Base-by-base conservation (phyloP, 2,797 vertebrate genomes). In the Thripadectes ignobilis region DNA sequence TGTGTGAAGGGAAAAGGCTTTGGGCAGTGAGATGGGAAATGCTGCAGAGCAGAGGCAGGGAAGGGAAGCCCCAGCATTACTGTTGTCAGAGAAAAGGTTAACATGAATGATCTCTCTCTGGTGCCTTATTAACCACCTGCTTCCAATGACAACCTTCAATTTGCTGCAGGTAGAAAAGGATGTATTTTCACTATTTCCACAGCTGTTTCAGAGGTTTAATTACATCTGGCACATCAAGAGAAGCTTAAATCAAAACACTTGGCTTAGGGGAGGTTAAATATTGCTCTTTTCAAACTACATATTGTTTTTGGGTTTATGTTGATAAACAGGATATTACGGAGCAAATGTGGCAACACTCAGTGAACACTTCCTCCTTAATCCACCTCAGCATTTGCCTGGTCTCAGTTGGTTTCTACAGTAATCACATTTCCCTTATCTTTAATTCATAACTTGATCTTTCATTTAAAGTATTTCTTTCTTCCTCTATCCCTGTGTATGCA, bases 391-490 rank as follows among this genome's bases (percentile, higher is more conserved):
- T 91, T 83, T 89, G 66, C 92, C 52, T 83, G 66, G 54, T 95
- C 97, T 89, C 95, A 27, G 62, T 75, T 49, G 91, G 81, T 45
- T 97, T 89, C 79, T 51, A 3, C 14, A 14, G 63, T 84, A 92
- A 96, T 97, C 90, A 93, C 39, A 51, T 92, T 95, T 96, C 89
- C 75, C 46, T 83, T 87, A 90, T 77, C 80, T 96, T 96, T 89
- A 83, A 93, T 97, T 97, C 94, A 80, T 86, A 79, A 93, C 51
- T 62, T 52, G 83, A 74, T 92, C 79, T 48, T 97, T 95, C 68
- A 72, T 79, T 74, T 81, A 22, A 71, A 88, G 36, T 5, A 26
- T 79, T 92, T 65, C 43, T 85, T 83, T 66, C 34, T 66, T 79
- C 59, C 62, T n/a, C 39, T 16, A 3, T 39, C 15, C 2, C 2